These are phyloP conservation scores for Plecturocebus donacophilus DNA, from an alignment of 2,113 vertebrate genomes.

Conservation along the genomic window DNA sequence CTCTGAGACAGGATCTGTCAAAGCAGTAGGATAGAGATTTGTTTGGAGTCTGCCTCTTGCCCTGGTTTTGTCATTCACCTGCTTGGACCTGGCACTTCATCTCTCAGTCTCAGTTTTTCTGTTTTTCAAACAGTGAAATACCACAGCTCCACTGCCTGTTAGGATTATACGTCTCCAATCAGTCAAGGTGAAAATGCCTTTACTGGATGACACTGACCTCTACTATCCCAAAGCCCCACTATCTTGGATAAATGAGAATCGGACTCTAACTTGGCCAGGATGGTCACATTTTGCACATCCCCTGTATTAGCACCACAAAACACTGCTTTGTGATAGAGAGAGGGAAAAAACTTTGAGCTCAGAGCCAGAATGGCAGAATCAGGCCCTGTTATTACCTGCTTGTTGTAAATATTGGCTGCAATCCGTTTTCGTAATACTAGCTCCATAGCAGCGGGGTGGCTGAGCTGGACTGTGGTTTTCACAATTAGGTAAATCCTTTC, in stretches of 20 bases:
- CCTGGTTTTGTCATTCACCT: not conserved
- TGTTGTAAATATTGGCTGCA: constrained; percentile 98
- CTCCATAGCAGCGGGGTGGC: constrained; percentile 97
- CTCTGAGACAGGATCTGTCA: not conserved
- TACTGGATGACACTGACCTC: not conserved
- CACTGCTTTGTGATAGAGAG: not conserved
- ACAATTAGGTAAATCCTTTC: constrained; percentile 97
- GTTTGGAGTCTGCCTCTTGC: not conserved
- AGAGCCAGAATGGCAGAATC: fast-evolving
- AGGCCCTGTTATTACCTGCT: constrained; percentile 87
- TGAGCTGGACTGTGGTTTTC: constrained; percentile 97
- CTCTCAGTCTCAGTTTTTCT: not conserved
- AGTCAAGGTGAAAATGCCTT: not conserved
- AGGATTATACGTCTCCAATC: not conserved
- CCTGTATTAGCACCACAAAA: not conserved
- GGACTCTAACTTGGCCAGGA: not conserved
- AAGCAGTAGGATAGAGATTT: not conserved
- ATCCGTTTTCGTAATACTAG: constrained; percentile 96
- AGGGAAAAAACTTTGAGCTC: not conserved
- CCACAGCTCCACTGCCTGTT: not conserved
- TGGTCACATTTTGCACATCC: not conserved
- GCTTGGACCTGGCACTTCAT: not conserved
- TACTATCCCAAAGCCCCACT: not conserved
- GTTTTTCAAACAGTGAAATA: not conserved
- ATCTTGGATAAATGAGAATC: not conserved